phyloP scores from a whole-genome alignment of 2,888 invertebrate species.

The Athalia circularis region DNA sequence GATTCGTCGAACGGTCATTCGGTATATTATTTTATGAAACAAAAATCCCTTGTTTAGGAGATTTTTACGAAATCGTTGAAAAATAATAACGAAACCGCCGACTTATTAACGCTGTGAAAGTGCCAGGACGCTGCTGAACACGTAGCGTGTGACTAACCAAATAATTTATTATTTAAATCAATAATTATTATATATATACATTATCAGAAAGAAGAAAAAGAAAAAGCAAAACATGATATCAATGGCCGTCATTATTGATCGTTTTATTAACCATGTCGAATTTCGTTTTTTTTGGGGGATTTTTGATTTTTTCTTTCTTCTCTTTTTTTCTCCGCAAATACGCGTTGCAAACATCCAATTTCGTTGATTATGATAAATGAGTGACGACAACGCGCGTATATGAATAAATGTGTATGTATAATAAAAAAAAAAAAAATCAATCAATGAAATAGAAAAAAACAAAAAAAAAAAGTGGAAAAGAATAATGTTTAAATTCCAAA shows the following conservation, averaged over 20 bases:
- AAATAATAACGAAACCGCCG: not conserved
- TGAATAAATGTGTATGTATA: not conserved
- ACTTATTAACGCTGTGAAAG: constrained; percentile 56
- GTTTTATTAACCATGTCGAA: not conserved
- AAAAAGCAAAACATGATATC: not conserved
- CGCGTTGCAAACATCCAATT: too few relatives aligned
- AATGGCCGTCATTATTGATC: not conserved
- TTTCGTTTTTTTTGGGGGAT: too few relatives aligned
- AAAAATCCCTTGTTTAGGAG: not conserved
- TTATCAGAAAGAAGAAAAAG: not conserved
- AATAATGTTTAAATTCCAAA: not conserved
- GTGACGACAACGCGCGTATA: not conserved
- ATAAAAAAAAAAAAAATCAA: constrained; percentile 1
- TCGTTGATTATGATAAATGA: too few relatives aligned
- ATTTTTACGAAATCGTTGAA: not conserved
- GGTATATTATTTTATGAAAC: not conserved
- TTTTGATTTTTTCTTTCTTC: too few relatives aligned
- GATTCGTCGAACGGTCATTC: constrained; percentile 21
- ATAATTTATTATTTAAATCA: constrained; percentile 74
- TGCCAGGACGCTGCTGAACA: constrained; percentile 70
- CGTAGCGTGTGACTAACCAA: constrained; percentile 73
- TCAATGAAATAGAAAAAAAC: not conserved
- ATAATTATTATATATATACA: constrained; percentile 54
- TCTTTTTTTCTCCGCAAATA: too few relatives aligned
- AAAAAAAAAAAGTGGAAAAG: not conserved